Evolutionary conservation across 2,888 invertebrate species (phyloP).

Genomic region (Pteria penguin): DNA sequence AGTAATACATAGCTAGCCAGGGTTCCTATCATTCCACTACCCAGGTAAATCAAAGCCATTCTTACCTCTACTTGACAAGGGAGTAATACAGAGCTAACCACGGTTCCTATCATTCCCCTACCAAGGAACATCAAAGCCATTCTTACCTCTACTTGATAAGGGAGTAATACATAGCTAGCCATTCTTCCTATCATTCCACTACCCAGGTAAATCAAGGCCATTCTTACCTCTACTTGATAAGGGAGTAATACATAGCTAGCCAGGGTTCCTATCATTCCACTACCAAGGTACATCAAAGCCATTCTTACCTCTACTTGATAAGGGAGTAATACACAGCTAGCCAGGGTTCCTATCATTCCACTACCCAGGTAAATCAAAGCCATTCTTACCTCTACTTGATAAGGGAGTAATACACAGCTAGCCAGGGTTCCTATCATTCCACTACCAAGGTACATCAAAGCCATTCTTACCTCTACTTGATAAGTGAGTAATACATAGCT

Average conservation of each 20-base stretch:
- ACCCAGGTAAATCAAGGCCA: constrained; percentile 93
- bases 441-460: constrained; percentile 94
- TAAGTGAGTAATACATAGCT: constrained; percentile 98
- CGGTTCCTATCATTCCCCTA: neutral
- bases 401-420: constrained; percentile 97
- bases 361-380: constrained; percentile 95
- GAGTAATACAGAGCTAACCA: neutral
- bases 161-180: constrained; percentile 97
- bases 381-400: constrained; percentile 92
- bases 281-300: constrained; percentile 94
- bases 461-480: constrained; percentile 91
- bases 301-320: constrained; percentile 93
- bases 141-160: constrained; percentile 81
- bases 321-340: constrained; percentile 97
- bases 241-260: constrained; percentile 98
- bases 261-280: constrained; percentile 96
- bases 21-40: neutral
- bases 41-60: neutral
- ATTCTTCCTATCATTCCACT: constrained; percentile 97
- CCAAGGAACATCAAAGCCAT: neutral
- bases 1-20: neutral
- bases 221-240: constrained; percentile 87
- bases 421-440: constrained; percentile 98
- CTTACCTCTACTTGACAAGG: neutral
- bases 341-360: constrained; percentile 97